Conservation (phyloP, 2,888 invertebrate species). For the Oasisia sp. region DNA sequence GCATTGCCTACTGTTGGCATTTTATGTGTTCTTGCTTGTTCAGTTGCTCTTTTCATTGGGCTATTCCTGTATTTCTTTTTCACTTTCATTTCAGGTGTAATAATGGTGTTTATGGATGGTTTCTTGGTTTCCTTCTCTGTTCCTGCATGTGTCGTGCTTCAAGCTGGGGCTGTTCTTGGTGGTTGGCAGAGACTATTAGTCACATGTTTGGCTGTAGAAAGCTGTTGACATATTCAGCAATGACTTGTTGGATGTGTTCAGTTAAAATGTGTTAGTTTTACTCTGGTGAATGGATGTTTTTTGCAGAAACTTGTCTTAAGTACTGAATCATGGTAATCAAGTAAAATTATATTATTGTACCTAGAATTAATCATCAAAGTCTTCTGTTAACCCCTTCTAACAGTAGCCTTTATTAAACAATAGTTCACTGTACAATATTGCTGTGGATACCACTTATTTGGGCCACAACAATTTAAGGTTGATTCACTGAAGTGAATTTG, state of each 20-base stretch:
- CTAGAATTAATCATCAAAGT: no score
- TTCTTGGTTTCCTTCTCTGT: neutral
- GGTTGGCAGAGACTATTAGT: neutral
- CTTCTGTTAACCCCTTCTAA: no score
- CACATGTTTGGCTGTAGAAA: neutral
- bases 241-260: neutral
- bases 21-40: neutral
- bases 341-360: no score
- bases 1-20: neutral
- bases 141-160: neutral
- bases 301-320: no score
- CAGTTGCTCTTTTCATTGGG: neutral
- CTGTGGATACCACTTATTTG: no score
- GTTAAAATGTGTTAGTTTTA: neutral
- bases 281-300: neutral
- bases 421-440: no score
- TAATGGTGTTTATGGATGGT: neutral
- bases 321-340: no score
- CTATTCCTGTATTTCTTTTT: neutral
- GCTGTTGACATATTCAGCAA: neutral
- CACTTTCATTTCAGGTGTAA: neutral
- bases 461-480: no score
- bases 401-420: no score
- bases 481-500: no score
- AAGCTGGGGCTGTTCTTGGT: neutral